These are phyloP conservation scores for Matsumyia berberina DNA, from an alignment of 2,888 invertebrate species.

Conservation along the genomic window DNA sequence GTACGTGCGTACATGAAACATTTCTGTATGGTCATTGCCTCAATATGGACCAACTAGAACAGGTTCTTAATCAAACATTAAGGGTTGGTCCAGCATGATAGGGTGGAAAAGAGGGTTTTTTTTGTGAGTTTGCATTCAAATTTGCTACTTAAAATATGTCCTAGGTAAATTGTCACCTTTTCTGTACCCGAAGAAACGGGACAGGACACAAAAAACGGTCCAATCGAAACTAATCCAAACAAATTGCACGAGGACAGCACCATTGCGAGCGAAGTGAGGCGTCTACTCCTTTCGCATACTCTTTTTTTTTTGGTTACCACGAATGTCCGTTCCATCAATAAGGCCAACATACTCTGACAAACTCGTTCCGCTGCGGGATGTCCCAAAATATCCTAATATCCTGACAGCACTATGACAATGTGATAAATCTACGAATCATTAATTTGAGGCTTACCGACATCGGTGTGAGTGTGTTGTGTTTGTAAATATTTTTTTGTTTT, in stretches of 20 bases:
- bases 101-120: constrained; percentile 27
- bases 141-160: constrained; percentile 73
- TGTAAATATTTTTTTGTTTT: constrained; percentile 35
- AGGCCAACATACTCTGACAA: constrained; percentile 51
- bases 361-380: constrained; percentile 75
- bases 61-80: constrained; percentile 73
- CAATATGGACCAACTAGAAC: constrained; percentile 53
- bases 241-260: constrained; percentile 65
- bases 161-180: constrained; percentile 76
- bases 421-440: constrained; percentile 80
- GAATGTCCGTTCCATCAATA: constrained; percentile 71
- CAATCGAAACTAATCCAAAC: constrained; percentile 76
- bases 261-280: constrained; percentile 35
- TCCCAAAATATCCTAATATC: constrained; percentile 65
- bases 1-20: constrained; percentile 71
- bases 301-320: constrained; percentile 52
- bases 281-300: constrained; percentile 42
- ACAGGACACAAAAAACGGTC: constrained; percentile 64
- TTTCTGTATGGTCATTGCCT: constrained; percentile 65
- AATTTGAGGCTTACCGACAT: constrained; percentile 78
- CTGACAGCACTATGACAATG: constrained; percentile 75
- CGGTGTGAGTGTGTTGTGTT: constrained; percentile 36
- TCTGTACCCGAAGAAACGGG: constrained; percentile 24
- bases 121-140: constrained; percentile 74
- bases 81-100: constrained; percentile 70